Conservation (phyloP, 2,797 vertebrate genomes). For the Cichlasoma orientale region DNA sequence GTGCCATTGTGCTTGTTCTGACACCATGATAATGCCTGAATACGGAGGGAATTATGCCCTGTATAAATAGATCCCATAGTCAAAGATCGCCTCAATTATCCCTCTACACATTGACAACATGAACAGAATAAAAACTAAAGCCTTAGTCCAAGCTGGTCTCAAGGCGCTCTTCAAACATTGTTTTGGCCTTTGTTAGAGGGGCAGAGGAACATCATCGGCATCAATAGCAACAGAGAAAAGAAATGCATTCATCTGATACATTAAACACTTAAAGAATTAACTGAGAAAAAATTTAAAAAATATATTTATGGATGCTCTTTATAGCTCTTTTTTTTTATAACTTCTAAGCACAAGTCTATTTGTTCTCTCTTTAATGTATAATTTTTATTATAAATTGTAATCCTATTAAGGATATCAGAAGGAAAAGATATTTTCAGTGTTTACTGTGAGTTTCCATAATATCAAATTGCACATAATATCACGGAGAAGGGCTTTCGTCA, state of each 20-base stretch:
- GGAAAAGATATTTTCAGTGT: slow-evolving; percentile 1
- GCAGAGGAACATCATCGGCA: slow-evolving; percentile 71
- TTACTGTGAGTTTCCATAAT: slow-evolving; percentile 20
- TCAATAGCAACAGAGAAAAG: slow-evolving; percentile 68
- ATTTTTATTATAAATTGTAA: neutral
- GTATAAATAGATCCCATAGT: slow-evolving; percentile 82
- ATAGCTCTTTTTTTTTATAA: neutral
- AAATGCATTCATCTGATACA: slow-evolving; percentile 67
- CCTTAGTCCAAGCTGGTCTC: slow-evolving; percentile 77
- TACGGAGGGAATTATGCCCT: slow-evolving; percentile 81
- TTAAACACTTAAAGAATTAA: slow-evolving; percentile 55
- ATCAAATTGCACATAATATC: slow-evolving; percentile 45
- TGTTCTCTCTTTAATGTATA: neutral
- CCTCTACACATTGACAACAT: slow-evolving; percentile 79
- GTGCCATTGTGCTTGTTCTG: slow-evolving; percentile 80
- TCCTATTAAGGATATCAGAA: neutral
- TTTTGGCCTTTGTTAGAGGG: slow-evolving; percentile 71
- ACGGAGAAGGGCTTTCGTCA: slow-evolving; percentile 65
- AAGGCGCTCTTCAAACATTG: slow-evolving; percentile 79
- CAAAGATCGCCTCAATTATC: slow-evolving; percentile 81
- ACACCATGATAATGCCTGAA: slow-evolving; percentile 83
- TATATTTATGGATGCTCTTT: neutral
- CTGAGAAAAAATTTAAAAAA: neutral
- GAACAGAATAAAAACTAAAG: slow-evolving; percentile 79
- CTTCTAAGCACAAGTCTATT: neutral